These are phyloP conservation scores for Zaprionus nigranus DNA, from an alignment of 1,140 invertebrate species.

Conservation along the genomic window DNA sequence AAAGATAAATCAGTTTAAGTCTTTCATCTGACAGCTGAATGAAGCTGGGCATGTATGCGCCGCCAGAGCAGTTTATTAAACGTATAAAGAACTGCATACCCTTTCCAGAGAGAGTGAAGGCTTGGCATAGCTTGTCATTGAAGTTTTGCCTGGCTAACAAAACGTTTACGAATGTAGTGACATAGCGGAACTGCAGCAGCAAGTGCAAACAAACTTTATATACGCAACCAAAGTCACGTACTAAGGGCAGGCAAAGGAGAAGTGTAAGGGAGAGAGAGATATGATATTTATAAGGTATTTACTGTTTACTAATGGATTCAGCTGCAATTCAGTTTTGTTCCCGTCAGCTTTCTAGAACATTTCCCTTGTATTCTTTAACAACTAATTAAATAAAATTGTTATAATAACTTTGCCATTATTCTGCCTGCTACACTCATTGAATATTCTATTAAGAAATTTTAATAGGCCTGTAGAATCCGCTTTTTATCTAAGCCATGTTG, in stretches of 20 bases:
- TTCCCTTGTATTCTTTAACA: neutral
- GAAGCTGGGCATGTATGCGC: neutral
- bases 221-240: neutral
- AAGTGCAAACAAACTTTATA: conserved; percentile 13
- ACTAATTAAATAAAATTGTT: conserved; percentile 2
- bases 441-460: conserved; percentile 27
- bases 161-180: conserved; percentile 22
- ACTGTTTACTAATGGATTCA: neutral
- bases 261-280: neutral
- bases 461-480: neutral
- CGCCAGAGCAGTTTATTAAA: conserved; percentile 35
- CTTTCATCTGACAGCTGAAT: conserved; percentile 40
- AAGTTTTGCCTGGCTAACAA: neutral
- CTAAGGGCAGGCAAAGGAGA: neutral
- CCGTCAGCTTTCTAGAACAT: neutral
- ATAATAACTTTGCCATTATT: conserved; percentile 1
- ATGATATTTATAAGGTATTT: neutral
- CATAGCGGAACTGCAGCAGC: conserved; percentile 5
- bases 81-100: neutral
- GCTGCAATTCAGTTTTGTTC: neutral
- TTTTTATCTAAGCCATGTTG: conserved; percentile 8
- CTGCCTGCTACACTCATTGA: neutral
- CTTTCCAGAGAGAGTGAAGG: neutral
- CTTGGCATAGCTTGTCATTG: neutral
- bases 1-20: conserved; percentile 38